Percentiles rank a stretch among this genome's conserved stretches.
Evolutionary conservation across 2,797 vertebrate genomes (phyloP).

Genomic region (Glossophaga mutica): DNA sequence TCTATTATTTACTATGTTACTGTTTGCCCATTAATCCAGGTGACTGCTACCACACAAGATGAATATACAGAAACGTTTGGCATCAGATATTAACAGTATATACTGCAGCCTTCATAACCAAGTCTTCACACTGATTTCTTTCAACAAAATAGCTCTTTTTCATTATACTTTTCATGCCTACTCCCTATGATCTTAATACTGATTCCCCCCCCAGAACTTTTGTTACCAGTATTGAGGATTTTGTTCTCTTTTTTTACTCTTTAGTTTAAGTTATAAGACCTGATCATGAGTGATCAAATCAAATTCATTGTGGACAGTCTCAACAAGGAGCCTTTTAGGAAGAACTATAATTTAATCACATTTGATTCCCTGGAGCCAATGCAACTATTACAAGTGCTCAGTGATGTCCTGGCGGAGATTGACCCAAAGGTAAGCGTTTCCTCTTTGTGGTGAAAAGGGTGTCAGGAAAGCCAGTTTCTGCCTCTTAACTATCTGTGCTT

Average conservation of each 20-base stretch:
- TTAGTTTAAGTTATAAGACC: conserved; percentile 37
- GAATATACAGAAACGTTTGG: background rate
- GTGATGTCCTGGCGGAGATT: conserved; percentile 94
- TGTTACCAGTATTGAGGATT: conserved; percentile 19
- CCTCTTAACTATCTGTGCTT: background rate
- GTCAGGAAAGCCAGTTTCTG: background rate
- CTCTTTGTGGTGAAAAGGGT: conserved; percentile 47
- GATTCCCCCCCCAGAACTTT: background rate
- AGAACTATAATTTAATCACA: conserved; percentile 95
- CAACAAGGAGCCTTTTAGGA: conserved; percentile 95
- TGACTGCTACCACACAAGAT: background rate
- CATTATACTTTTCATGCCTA: background rate
- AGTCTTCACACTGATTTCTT: background rate
- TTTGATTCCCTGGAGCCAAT: conserved; percentile 95
- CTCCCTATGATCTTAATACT: conserved; percentile 41
- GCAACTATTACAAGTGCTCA: conserved; percentile 95
- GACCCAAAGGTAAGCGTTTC: conserved; percentile 91
- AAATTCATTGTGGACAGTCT: conserved; percentile 96
- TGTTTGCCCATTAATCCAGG: background rate
- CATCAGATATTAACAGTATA: background rate
- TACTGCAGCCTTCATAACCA: conserved; percentile 32
- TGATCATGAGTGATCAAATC: conserved; percentile 93
- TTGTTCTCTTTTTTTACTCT: conserved; percentile 4
- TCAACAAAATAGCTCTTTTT: background rate
- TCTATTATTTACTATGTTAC: too few relatives aligned